Base-by-base conservation (phyloP, 2,113 vertebrate species). In the Grallaria varia region DNA sequence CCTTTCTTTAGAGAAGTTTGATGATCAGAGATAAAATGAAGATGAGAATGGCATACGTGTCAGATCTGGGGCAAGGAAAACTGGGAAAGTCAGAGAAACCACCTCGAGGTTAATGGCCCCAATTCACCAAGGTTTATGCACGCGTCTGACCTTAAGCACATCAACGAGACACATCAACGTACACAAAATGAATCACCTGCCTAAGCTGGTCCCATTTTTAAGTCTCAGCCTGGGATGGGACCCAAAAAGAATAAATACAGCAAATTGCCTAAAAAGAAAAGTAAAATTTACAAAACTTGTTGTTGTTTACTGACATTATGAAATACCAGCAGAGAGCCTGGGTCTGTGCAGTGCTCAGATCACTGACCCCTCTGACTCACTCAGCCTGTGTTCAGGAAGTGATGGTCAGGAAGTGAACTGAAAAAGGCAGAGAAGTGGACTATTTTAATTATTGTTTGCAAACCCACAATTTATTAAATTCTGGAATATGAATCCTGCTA, bases 1-100 rank as follows among this genome's bases (percentile, higher is more conserved):
- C 75, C 81, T 95, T 93, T 76, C 75, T 74, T 93, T 35, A 47
- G 35, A 69, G 31, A 71, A 28, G 39, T 90, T 90, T 69, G 82
- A 40, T 90, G 82, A 80, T 85, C 31, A 55, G 49, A 74, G 78
- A 83, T 59, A 35, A 90, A 91, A 75, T 7, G 40, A 68, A 66
- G 52, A 82, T 27, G 44, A 69, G 55, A 73, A 14, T 1, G 6
- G 35, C 44, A 62, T 12, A 58, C 5, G 0, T 82, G 49, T 40
- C 66, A 63, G 40, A 55, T 68, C 45, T 18, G 20, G 68, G 64
- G 14, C n/a, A 35, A 82, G 66, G 44, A 62, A 72, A 69, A 60
- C 63, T 18, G 25, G 31, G 63, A 49, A 72, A 77, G 60, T 31
- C 58, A 76, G 66, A 60, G 73, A 25, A 64, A 49, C 12, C 60